Evolutionary conservation across 92 coral and sea anemone genomes (phyloP).

Genomic region (Palythoa caribaeorum): DNA sequence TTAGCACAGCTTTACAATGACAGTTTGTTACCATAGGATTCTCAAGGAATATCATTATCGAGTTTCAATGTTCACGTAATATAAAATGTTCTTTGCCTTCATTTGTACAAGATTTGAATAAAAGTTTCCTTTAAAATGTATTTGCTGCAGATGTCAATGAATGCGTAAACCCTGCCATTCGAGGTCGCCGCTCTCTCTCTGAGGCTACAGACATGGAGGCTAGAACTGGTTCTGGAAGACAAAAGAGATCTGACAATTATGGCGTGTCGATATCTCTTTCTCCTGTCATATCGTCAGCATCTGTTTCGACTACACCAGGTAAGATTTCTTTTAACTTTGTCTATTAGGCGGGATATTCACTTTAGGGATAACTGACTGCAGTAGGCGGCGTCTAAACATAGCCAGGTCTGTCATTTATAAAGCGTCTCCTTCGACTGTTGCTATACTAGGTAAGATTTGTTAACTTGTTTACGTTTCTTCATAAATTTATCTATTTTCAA

Average conservation of each 20-base stretch:
- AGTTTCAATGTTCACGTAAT: no score
- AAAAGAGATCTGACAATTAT: not conserved
- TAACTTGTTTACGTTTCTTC: no score
- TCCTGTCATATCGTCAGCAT: not conserved
- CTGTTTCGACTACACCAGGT: not conserved
- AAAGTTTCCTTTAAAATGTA: not conserved
- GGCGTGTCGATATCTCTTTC: not conserved
- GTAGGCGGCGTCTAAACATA: no score
- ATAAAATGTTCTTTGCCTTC: no score
- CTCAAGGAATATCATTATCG: no score
- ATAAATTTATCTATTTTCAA: no score
- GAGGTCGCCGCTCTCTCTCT: conserved; percentile 7
- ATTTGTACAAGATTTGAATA: no score
- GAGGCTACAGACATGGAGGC: not conserved
- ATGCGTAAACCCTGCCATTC: conserved; percentile 7
- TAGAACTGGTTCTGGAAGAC: not conserved
- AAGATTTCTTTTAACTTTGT: not conserved
- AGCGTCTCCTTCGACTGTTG: not conserved
- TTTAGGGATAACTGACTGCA: no score
- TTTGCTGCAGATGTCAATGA: conserved; percentile 25
- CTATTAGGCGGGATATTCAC: no score
- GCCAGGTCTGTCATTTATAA: no score
- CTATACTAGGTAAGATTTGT: not conserved
- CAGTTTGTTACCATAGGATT: no score
- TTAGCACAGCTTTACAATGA: no score